Evolutionary conservation across 2,113 vertebrate species (phyloP).

Genomic region (Carettochelys insculpta): DNA sequence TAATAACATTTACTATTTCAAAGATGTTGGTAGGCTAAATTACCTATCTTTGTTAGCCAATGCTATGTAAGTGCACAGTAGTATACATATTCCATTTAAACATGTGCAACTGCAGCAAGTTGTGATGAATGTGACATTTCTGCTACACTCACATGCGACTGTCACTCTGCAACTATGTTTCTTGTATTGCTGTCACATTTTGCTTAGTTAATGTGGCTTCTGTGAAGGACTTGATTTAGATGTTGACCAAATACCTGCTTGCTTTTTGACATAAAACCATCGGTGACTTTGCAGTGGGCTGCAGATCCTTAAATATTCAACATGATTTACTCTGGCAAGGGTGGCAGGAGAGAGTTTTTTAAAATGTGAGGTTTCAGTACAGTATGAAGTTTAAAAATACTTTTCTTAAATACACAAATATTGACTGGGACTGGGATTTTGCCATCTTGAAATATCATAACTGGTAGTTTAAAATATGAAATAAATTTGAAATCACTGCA

Average conservation of each 20-base stretch:
- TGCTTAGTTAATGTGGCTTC: fast-evolving
- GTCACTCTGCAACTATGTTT: background rate
- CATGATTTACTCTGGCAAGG: fast-evolving
- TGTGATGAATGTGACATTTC: background rate
- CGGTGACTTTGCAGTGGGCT: background rate
- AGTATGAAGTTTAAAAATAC: background rate
- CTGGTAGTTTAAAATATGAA: background rate
- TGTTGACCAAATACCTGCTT: background rate
- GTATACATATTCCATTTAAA: background rate
- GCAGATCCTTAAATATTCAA: background rate
- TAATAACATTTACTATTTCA: background rate
- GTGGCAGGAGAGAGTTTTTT: background rate
- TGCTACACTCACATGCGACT: background rate
- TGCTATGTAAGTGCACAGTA: background rate
- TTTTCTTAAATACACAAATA: background rate
- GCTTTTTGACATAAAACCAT: background rate
- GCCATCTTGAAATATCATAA: background rate
- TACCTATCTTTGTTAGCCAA: background rate
- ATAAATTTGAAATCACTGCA: background rate
- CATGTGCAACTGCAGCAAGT: fast-evolving
- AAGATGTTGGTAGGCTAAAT: no score
- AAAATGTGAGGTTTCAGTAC: background rate
- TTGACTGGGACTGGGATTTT: background rate
- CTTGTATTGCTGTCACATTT: background rate
- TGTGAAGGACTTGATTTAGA: background rate